Base-by-base conservation (phyloP, 2,113 vertebrate species). In the Thinocorus orbignyianus region DNA sequence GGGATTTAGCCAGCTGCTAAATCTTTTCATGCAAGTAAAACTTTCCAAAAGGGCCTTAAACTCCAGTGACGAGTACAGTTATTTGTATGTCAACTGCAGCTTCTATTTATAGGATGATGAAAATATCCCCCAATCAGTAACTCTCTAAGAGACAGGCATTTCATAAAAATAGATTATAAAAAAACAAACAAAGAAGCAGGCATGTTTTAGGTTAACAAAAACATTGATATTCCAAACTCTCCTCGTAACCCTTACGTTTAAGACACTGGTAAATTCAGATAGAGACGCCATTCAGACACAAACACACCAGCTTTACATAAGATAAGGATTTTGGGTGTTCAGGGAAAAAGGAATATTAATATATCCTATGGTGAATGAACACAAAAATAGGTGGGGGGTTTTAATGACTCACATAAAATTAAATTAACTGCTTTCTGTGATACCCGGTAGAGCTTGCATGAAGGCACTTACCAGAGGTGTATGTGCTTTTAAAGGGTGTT, bases 41-140 rank as follows among this genome's bases (percentile, higher is more conserved):
- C 57, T 94, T 92, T 80, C 52, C 69, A 65, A 95, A 93, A 79
- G 25, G 37, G 22, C 26, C 68, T 89, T 93, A 88, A 95, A 93
- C 39, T 77, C 69, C 55, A 88, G 71, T 83, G 72, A 74, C 4
- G 11, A 94, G 77, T 86, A 85, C 42, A 89, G 80, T 89, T 92
- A 72, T 85, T 96, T 92, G 86, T 95, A 86, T 83, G 92, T 85
- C 93, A 90, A 90, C 74, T 92, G 48, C 77, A 79, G 58, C 60
- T 92, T 83, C 95, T 94, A 92, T 94, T 95, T 93, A 92, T 90
- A 93, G 73, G 61, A 64, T 39, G 57, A 79, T 80, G 62, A 95
- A 96, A 93, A 95, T 95, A 96, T 84, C 90, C 64, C 87, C 87
- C 93, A 97, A 93, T 80, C 91, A 88, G 89, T 86, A 88, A 76